Evolutionary conservation across 2,888 invertebrate genomes (phyloP).

Genomic region (Eupithecia dodoneata): DNA sequence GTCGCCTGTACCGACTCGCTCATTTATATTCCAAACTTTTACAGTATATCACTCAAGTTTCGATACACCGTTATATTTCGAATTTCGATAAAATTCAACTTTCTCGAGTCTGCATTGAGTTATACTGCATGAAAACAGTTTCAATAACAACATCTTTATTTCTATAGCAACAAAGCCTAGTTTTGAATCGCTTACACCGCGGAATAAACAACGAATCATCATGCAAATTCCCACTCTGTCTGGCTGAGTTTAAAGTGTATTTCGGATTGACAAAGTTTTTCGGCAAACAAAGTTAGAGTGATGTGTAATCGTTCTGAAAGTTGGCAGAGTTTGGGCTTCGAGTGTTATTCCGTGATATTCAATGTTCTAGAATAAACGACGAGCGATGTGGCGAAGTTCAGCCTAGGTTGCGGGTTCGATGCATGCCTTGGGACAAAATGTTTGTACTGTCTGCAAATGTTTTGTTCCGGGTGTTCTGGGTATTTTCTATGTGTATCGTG

Average conservation of each 20-base stretch:
- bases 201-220: slow-evolving; percentile 7
- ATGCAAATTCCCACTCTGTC: not conserved
- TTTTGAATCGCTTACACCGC: slow-evolving; percentile 12
- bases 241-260: not conserved
- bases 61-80: slow-evolving; percentile 65
- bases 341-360: slow-evolving; percentile 19
- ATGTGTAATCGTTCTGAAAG: slow-evolving; percentile 27
- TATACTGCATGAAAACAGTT: slow-evolving; percentile 51
- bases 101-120: slow-evolving; percentile 64
- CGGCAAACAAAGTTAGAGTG: slow-evolving; percentile 14
- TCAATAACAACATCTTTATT: slow-evolving; percentile 14
- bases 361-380: slow-evolving; percentile 5
- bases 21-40: slow-evolving; percentile 59
- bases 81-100: slow-evolving; percentile 70
- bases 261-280: slow-evolving; percentile 17
- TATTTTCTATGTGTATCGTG: too few relatives aligned
- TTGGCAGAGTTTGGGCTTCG: slow-evolving; percentile 11
- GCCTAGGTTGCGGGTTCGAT: too few relatives aligned
- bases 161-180: not conserved
- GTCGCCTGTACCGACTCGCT: slow-evolving; percentile 43
- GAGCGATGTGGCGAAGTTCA: too few relatives aligned
- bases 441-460: too few relatives aligned
- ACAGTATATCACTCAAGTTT: slow-evolving; percentile 66
- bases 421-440: too few relatives aligned
- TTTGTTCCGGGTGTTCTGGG: too few relatives aligned